Base-by-base conservation (phyloP, 2,113 vertebrate genomes). In the Ramphastos sulfuratus region DNA sequence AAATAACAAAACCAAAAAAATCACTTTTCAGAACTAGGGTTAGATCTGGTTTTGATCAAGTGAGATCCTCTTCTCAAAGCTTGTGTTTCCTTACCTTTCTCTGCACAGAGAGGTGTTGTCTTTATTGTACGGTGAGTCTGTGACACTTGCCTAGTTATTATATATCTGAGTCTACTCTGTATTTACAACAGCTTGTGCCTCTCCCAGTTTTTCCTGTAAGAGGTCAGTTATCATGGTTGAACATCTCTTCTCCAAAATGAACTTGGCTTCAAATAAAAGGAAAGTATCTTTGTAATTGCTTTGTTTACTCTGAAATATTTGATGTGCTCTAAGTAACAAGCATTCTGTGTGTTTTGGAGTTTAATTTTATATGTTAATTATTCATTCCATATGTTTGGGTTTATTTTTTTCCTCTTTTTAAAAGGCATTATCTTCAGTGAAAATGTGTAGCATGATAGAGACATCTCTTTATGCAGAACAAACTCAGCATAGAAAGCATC, bases 241-340 rank as follows among this genome's bases (percentile, higher is more conserved):
- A 60, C 83, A 94, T 96, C 96, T 96, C 92, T 80, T 30, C 90
- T 94, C 61, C 89, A 82, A 75, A 93, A 96, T 93, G 33, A 96
- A 92, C 83, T 95, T 96, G 95, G 93, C 92, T 92, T 58, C 80
- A 27, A 78, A 84, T 96, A 31, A 96, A 94, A 93, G 90, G 88
- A 70, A 90, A 86, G 61, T 67, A 19, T 72, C 76, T 84, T 86
- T 75, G 28, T 94, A 96, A 94, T 94, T 90, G 77, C 77, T 85
- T 85, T 95, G 90, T 96, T 96, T 96, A 83, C 92, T 65, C 76
- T 81, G 76, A 42, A 90, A 19, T 35, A 12, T 42, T 81, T 78
- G 85, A 91, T 81, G 79, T 86, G 70, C 73, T 94, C 61, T 65
- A 88, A 74, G 82, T 85, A 96, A 80, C 56, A 59, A 93, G 73